phyloP scores from a whole-genome alignment of 2,797 vertebrate species.

The Eidolon dupreanum region DNA sequence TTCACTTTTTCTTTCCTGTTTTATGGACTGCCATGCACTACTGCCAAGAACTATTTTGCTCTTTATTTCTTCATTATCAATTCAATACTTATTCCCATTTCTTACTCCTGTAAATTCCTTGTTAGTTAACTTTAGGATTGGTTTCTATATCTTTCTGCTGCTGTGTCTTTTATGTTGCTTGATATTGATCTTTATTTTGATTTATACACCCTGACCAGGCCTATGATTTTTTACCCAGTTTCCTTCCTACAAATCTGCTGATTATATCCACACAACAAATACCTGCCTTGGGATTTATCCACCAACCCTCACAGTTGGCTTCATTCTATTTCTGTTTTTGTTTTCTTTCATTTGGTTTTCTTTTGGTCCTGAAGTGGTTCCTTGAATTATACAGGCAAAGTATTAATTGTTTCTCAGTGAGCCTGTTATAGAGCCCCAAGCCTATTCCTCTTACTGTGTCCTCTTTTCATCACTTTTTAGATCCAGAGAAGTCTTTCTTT shows the following conservation, averaged over 20 bases:
- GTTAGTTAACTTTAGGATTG: neutral
- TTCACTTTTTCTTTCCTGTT: neutral
- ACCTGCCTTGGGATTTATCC: neutral
- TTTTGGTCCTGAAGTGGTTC: neutral
- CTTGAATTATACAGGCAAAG: neutral
- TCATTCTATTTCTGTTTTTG: neutral
- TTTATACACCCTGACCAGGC: neutral
- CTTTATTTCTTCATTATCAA: neutral
- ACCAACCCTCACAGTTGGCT: neutral
- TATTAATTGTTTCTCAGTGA: neutral
- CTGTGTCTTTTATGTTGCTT: neutral
- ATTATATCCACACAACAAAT: neutral
- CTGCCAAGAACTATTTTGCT: neutral
- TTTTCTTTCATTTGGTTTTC: neutral
- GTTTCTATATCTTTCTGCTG: neutral
- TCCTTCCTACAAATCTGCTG: neutral
- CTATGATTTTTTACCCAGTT: neutral
- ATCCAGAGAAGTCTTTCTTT: neutral
- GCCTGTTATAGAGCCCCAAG: neutral
- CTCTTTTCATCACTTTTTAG: neutral
- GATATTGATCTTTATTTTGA: neutral
- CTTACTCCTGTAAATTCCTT: neutral
- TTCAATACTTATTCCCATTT: neutral
- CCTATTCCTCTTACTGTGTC: neutral
- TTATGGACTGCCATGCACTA: neutral